These are phyloP conservation scores for Drosophila burlai DNA, from an alignment of 1,140 invertebrate species.

Conservation along the genomic window DNA sequence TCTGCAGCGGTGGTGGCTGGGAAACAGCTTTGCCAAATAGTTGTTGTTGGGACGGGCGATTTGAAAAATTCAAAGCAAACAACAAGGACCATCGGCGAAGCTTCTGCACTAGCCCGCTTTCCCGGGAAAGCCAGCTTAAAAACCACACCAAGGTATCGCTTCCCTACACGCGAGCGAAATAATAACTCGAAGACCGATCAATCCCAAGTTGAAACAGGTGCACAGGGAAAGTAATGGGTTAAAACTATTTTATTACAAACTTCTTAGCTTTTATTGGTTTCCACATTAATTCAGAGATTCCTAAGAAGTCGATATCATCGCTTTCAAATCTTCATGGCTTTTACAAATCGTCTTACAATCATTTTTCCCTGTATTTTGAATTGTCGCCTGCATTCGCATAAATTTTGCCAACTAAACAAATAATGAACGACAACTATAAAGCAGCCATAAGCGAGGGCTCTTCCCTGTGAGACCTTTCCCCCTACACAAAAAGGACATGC, in stretches of 20 bases:
- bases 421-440: slow-evolving; percentile 1
- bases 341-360: neutral
- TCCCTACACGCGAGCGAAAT: slow-evolving; percentile 41
- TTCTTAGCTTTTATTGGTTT: neutral
- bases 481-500: slow-evolving; percentile 25
- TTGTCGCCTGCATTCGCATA: slow-evolving; percentile 9
- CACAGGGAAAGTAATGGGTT: slow-evolving; percentile 3
- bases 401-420: slow-evolving; percentile 19
- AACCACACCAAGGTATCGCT: slow-evolving; percentile 63
- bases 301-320: neutral
- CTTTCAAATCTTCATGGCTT: neutral
- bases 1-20: slow-evolving; percentile 32
- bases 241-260: too few species aligned
- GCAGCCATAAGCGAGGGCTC: neutral
- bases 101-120: slow-evolving; percentile 31
- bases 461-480: neutral
- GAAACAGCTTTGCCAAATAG: slow-evolving; percentile 67
- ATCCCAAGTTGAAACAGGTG: slow-evolving; percentile 7
- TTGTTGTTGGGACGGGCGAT: slow-evolving; percentile 55
- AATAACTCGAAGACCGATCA: slow-evolving; percentile 45
- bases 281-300: neutral
- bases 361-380: neutral
- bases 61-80: slow-evolving; percentile 76
- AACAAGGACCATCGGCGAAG: slow-evolving; percentile 52
- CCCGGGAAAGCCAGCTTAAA: slow-evolving; percentile 46